Evolutionary conservation across 1,140 invertebrate species (phyloP).

Genomic region (Leptinotarsa undecemlineata): DNA sequence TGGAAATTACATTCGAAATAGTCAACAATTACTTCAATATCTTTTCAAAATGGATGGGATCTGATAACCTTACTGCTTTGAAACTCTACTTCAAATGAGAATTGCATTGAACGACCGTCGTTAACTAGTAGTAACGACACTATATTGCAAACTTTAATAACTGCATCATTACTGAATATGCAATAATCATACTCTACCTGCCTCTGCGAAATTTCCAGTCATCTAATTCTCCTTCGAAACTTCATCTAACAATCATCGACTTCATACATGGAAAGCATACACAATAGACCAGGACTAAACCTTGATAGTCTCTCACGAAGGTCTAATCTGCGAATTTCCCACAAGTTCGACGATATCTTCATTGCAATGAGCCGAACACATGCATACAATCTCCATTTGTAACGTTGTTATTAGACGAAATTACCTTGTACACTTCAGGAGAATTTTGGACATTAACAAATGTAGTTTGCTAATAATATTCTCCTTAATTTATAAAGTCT

Average conservation of each 20-base stretch:
- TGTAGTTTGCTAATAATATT: background rate
- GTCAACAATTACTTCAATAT: no score
- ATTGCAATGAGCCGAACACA: conserved; percentile 2
- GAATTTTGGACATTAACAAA: background rate
- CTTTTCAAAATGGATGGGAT: no score
- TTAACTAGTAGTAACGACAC: no score
- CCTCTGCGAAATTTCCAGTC: no score
- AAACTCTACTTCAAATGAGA: no score
- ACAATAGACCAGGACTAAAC: background rate
- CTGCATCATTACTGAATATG: no score
- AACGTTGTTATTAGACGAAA: background rate
- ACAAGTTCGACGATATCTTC: conserved; percentile 5
- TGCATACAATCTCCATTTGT: conserved; percentile 3
- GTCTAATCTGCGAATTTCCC: conserved; percentile 5
- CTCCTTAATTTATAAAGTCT: background rate
- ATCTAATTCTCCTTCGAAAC: background rate
- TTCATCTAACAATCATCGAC: background rate
- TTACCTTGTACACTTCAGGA: background rate
- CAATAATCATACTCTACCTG: no score
- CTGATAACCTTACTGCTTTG: no score
- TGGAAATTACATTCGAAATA: no score
- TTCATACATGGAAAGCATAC: background rate
- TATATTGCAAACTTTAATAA: no score
- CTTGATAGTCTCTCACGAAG: background rate
- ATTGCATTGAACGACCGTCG: no score